phyloP scores from a whole-genome alignment of 2,888 invertebrate species.

The Hirtodrosophila confusa region DNA sequence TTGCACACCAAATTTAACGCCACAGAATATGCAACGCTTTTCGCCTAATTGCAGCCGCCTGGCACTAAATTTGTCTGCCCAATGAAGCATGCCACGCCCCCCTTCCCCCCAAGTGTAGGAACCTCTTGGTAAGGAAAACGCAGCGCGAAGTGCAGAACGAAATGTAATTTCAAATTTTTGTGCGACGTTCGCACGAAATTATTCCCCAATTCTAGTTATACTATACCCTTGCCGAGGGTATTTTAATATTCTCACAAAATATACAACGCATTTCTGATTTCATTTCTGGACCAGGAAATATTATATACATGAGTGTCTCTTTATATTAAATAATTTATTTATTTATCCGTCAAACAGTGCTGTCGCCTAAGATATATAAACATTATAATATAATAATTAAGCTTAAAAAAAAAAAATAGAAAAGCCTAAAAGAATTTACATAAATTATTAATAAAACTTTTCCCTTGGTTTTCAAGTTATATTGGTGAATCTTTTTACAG shows the following conservation, averaged over 20 bases:
- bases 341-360: no score
- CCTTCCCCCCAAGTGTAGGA: conserved; percentile 4
- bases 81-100: conserved; percentile 55
- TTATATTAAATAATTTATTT: no score
- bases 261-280: no score
- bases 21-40: conserved; percentile 62
- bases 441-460: no score
- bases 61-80: conserved; percentile 51
- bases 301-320: no score
- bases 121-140: conserved; percentile 21
- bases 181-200: conserved; percentile 51
- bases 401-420: no score
- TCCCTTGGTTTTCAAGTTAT: no score
- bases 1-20: conserved; percentile 57
- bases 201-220: conserved; percentile 17
- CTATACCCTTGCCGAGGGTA: not conserved
- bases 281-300: no score
- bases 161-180: conserved; percentile 63
- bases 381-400: no score
- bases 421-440: no score
- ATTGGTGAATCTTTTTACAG: no score
- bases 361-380: no score
- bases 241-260: not conserved
- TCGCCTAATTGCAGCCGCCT: conserved; percentile 66
- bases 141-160: conserved; percentile 38